Evolutionary conservation across 1,140 invertebrate genomes (phyloP).

Genomic region (Bradysia coprophila): DNA sequence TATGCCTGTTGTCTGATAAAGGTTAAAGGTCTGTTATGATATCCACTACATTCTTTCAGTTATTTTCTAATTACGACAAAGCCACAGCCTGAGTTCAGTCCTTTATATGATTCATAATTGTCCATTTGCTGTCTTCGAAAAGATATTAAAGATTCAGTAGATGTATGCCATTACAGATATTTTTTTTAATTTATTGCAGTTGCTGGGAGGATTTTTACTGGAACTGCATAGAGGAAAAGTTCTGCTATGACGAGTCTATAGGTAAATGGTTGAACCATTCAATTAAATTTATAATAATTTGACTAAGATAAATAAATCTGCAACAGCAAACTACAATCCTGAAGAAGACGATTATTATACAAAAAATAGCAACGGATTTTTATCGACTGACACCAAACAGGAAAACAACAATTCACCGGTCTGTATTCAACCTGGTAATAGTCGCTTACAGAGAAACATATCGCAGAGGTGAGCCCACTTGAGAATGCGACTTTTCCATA

Average conservation of each 20-base stretch:
- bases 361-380: constrained; percentile 15
- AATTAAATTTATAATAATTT: background rate
- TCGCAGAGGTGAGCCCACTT: background rate
- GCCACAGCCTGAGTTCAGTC: too few relatives aligned
- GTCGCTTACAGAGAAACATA: constrained; percentile 5
- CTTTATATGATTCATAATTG: too few relatives aligned
- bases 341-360: constrained; percentile 21
- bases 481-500: background rate
- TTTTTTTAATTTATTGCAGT: constrained; percentile 17
- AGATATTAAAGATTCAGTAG: too few relatives aligned
- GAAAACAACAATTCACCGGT: constrained; percentile 22
- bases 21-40: too few relatives aligned
- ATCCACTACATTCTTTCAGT: too few relatives aligned
- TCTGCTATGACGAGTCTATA: constrained; percentile 36
- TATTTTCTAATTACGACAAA: too few relatives aligned
- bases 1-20: too few relatives aligned
- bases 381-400: constrained; percentile 9
- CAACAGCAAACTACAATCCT: constrained; percentile 20
- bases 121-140: too few relatives aligned
- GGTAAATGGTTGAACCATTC: constrained; percentile 15
- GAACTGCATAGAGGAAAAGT: constrained; percentile 36
- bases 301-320: background rate
- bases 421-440: constrained; percentile 16
- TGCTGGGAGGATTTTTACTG: constrained; percentile 37
- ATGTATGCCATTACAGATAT: too few relatives aligned